Percentiles rank a stretch among this genome's conserved stretches.
Conservation (phyloP, 2,113 vertebrate genomes). For the Mionectes macconnelli region DNA sequence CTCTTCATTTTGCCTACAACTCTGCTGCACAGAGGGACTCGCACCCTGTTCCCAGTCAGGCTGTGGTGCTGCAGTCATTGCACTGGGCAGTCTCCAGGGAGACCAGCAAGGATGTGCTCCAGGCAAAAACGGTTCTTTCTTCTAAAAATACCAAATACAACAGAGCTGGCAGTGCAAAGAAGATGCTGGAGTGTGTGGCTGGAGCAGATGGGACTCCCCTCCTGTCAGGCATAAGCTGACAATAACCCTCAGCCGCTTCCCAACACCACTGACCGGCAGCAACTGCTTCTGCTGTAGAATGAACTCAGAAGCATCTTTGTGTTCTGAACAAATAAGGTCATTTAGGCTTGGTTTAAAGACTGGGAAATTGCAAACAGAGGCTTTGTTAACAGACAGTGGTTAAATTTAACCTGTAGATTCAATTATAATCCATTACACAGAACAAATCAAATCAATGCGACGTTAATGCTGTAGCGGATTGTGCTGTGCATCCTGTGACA, state of each 20-base stretch:
- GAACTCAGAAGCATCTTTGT: background rate
- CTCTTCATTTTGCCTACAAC: background rate
- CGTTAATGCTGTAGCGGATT: background rate
- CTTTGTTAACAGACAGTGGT: background rate
- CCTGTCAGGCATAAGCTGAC: background rate
- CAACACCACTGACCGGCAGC: background rate
- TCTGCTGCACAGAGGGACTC: background rate
- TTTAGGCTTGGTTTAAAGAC: background rate
- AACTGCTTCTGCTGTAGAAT: background rate
- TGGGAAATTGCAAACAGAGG: background rate
- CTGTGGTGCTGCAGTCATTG: background rate
- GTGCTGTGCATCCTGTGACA: background rate
- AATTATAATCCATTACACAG: conserved; percentile 15
- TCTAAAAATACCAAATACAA: background rate
- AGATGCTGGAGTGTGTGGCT: background rate
- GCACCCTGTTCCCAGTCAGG: background rate
- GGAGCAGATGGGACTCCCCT: background rate
- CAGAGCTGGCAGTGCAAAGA: background rate
- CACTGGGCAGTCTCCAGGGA: background rate
- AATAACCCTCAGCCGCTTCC: background rate
- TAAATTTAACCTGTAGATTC: conserved; percentile 21
- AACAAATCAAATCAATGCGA: conserved; percentile 3
- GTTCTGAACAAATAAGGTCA: background rate
- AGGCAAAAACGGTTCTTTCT: background rate
- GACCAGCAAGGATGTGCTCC: background rate